Base-by-base conservation (phyloP, 1,140 invertebrate species). In the Chironomus tepperi region DNA sequence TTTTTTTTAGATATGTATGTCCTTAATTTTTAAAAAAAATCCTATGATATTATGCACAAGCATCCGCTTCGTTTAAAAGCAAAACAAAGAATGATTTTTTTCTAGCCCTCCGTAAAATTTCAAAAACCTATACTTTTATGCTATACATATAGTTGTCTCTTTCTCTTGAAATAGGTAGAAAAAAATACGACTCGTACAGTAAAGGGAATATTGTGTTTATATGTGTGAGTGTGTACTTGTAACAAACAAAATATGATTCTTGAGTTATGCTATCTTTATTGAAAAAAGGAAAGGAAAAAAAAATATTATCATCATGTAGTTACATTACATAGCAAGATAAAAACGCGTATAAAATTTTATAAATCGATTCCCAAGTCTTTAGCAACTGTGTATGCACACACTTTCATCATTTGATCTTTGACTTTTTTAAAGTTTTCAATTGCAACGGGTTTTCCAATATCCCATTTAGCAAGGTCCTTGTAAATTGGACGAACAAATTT, bases 401-500 rank as follows among this genome's bases (percentile, higher is more conserved):
- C 88, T 77, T 89, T 87, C 92, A 96, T 96, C 93, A 96, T 94
- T 79, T 88, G 86, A 67, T 86, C 81, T 79, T 89, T 88, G 76
- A 93, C 87, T 42, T 84, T 81, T 18, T 87, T 80, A 83, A 91
- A 96, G 78, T 90, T 93, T 21, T 89, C 85, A 42, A 96, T 87
- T 0, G 94, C 89, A 74, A 78, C 78, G 12, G 86, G 80, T 74
- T 92, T 85, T 0, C 88, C 86, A 74, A 88, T 88, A 75, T 90
- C 86, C 94, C 94, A 96, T 1, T 83, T 85, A 77, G 91, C 93
- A n/a, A 96, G 82, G 79, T 94, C 93, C 76, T 93, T 89, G 81
- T 94, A 97, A 72, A 97, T 86, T 15, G 94, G 94, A 73, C 93
- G 84, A 0, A 94, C 89, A 85, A 89, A 97, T 80, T 97, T 97